Evolutionary conservation across 2,113 vertebrate genomes (phyloP).

Genomic region (Cephalopholis sonnerati): DNA sequence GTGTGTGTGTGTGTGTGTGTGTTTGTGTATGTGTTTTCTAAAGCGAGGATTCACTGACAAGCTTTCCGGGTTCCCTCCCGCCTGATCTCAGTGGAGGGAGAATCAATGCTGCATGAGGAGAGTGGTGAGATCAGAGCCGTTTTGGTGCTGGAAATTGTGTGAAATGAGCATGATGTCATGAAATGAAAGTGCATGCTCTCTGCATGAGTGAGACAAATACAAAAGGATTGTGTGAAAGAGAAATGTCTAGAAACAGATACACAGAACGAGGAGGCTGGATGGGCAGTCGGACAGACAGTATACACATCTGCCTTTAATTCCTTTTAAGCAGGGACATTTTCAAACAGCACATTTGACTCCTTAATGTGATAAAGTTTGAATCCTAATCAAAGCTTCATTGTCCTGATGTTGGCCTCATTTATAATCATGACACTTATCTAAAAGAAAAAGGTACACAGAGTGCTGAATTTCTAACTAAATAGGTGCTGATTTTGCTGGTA

Average conservation of each 20-base stretch:
- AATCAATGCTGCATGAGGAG: constrained; percentile 29
- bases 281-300: not conserved
- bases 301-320: not conserved
- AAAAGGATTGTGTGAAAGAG: constrained; percentile 15
- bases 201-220: not conserved
- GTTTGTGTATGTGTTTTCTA: constrained; percentile 15
- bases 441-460: not conserved
- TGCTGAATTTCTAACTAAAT: constrained; percentile 11
- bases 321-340: not conserved
- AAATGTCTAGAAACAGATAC: not conserved
- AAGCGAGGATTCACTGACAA: constrained; percentile 12
- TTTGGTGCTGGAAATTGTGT: constrained; percentile 20
- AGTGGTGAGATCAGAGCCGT: constrained; percentile 4
- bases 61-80: constrained; percentile 6
- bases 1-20: not conserved
- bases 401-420: constrained; percentile 21
- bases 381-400: constrained; percentile 15
- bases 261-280: not conserved
- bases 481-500: constrained; percentile 26
- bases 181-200: constrained; percentile 11
- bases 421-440: not conserved
- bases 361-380: not conserved
- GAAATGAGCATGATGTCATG: constrained; percentile 27
- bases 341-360: not conserved
- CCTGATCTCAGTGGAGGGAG: constrained; percentile 25